A percentile compares a stretch with the other conserved stretches of the same genome.
Conservation (phyloP, 2,888 invertebrate species). For the Spodoptera littoralis region DNA sequence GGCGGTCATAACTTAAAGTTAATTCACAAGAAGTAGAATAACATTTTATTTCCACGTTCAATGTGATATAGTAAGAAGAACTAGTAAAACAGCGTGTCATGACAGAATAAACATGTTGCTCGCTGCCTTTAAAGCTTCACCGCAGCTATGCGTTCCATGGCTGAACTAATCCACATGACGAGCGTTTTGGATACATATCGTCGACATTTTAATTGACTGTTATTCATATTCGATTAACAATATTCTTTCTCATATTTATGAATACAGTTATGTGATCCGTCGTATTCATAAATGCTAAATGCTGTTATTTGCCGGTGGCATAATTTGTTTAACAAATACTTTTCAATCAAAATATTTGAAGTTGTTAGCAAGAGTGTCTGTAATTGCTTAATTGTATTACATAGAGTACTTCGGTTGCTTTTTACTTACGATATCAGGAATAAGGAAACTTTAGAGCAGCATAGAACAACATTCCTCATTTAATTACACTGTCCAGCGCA, state of each 20-base stretch:
- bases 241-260: conserved; percentile 31
- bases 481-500: conserved; percentile 22
- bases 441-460: not conserved
- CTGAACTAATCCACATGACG: conserved; percentile 38
- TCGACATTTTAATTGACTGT: conserved; percentile 46
- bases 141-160: conserved; percentile 14
- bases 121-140: conserved; percentile 32
- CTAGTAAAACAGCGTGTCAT: too few species aligned
- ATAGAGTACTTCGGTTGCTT: conserved; percentile 3
- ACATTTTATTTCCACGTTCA: too few species aligned
- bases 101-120: not conserved
- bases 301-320: conserved; percentile 37
- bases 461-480: conserved; percentile 5
- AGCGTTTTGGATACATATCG: conserved; percentile 30
- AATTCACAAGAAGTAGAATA: too few species aligned
- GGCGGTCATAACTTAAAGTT: too few species aligned
- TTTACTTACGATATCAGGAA: not conserved
- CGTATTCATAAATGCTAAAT: conserved; percentile 36
- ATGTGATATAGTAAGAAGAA: too few species aligned
- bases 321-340: conserved; percentile 28
- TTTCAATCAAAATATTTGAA: conserved; percentile 20
- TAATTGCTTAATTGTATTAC: conserved; percentile 16
- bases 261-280: conserved; percentile 49
- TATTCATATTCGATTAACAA: conserved; percentile 46
- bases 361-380: conserved; percentile 6